phyloP scores from a whole-genome alignment of 1,140 invertebrate genomes.

The Drosophila oshimai region DNA sequence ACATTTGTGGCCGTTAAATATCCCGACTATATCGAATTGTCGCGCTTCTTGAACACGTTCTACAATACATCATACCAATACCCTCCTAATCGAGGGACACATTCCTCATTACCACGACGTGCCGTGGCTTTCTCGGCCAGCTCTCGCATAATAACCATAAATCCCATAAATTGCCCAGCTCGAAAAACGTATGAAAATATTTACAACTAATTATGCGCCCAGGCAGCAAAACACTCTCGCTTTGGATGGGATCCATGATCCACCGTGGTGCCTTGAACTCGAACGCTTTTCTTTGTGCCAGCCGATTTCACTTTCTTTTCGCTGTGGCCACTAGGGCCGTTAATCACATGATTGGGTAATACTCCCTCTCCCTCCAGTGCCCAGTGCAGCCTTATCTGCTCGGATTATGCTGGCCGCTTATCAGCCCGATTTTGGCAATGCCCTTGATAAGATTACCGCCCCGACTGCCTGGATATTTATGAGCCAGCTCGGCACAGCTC shows the following conservation, averaged over 20 bases:
- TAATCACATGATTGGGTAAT: constrained; percentile 72
- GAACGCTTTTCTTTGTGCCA: constrained; percentile 22
- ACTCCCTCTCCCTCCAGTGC: not conserved
- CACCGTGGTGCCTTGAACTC: constrained; percentile 61
- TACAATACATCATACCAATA: constrained; percentile 18
- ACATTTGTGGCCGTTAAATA: constrained; percentile 60
- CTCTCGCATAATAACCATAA: constrained; percentile 40
- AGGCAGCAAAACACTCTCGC: constrained; percentile 32
- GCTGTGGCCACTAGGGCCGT: constrained; percentile 25
- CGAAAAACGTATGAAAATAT: constrained; percentile 37
- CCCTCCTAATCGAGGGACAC: not conserved
- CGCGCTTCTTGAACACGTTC: constrained; percentile 49
- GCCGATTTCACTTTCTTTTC: constrained; percentile 54
- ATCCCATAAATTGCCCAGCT: constrained; percentile 32
- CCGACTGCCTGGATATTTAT: constrained; percentile 10
- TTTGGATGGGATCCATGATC: constrained; percentile 1
- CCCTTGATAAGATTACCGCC: constrained; percentile 33
- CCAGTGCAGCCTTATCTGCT: constrained; percentile 34
- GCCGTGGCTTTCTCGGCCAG: constrained; percentile 11
- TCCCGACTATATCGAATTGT: constrained; percentile 59
- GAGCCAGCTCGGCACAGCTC: constrained; percentile 1
- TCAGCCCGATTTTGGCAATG: constrained; percentile 34
- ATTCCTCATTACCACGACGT: not conserved
- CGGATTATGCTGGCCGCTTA: constrained; percentile 39
- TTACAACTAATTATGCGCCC: constrained; percentile 48